phyloP scores from a whole-genome alignment of 2,113 vertebrate species.

The Chloebia gouldiae region DNA sequence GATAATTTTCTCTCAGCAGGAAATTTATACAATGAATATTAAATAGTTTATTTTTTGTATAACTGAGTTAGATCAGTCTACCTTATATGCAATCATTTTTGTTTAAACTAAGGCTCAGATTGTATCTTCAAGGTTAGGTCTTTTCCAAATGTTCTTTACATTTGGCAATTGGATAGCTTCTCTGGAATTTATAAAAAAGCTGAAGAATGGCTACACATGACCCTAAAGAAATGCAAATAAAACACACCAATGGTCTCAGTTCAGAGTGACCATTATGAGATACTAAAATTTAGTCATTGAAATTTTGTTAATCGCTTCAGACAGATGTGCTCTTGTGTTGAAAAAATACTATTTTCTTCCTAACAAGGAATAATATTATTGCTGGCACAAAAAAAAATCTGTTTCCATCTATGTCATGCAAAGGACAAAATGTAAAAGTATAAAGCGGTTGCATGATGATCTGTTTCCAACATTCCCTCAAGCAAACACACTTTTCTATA shows the following conservation, averaged over 20 bases:
- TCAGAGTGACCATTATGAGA: background rate
- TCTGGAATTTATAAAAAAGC: background rate
- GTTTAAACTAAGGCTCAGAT: background rate
- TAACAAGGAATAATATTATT: background rate
- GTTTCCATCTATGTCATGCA: accelerated
- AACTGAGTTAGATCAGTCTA: background rate
- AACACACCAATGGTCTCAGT: background rate
- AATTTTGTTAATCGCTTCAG: background rate
- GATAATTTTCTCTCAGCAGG: background rate
- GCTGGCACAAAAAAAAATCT: background rate
- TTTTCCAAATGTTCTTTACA: background rate
- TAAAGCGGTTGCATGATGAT: background rate
- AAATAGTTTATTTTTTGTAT: background rate
- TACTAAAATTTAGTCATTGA: background rate
- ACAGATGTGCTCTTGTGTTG: background rate
- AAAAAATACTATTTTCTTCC: background rate
- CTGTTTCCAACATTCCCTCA: background rate
- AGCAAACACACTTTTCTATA: background rate
- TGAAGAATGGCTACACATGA: background rate
- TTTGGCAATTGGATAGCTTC: background rate
- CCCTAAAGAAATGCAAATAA: background rate
- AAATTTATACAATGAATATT: background rate
- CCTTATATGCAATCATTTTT: background rate
- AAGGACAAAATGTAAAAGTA: background rate
- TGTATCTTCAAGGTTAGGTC: background rate